A percentile compares a stretch with the other conserved stretches of the same genome.
Conservation (phyloP, 2,797 vertebrate species). For the Pseudocheirus occidentalis region DNA sequence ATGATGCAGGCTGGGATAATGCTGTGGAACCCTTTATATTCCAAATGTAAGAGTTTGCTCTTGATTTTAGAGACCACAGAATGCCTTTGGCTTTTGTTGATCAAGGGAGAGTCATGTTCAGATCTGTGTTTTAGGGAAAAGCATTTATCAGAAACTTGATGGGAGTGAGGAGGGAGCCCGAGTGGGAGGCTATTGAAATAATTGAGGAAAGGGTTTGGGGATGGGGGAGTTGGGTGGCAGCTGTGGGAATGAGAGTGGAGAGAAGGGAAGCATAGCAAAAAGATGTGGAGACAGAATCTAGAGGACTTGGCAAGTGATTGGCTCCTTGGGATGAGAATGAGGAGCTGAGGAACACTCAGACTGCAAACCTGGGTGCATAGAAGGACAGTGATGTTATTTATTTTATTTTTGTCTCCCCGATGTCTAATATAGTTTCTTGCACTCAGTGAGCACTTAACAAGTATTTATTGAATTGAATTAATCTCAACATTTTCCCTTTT, state of each 20-base stretch:
- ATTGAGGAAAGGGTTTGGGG: not conserved
- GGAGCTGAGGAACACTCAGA: not conserved
- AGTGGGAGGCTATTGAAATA: not conserved
- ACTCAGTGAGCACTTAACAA: not conserved
- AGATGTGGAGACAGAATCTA: not conserved
- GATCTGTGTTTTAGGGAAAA: not conserved
- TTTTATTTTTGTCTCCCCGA: not conserved
- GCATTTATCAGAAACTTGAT: not conserved
- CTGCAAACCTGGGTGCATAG: not conserved
- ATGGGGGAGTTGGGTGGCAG: not conserved
- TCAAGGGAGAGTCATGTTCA: not conserved
- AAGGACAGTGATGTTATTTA: not conserved
- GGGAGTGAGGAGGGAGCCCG: not conserved
- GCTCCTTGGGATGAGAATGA: not conserved
- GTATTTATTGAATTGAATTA: not conserved
- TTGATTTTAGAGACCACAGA: not conserved
- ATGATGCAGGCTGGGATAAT: not conserved
- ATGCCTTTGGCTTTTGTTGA: not conserved
- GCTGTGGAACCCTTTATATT: not conserved
- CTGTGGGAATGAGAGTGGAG: not conserved
- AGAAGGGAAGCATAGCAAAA: not conserved
- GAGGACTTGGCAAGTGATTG: not conserved
- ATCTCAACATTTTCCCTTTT: not conserved
- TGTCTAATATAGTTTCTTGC: not conserved
- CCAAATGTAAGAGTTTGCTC: not conserved